These are phyloP conservation scores for Hololepta plana DNA, from an alignment of 2,888 invertebrate species.

Conservation along the genomic window DNA sequence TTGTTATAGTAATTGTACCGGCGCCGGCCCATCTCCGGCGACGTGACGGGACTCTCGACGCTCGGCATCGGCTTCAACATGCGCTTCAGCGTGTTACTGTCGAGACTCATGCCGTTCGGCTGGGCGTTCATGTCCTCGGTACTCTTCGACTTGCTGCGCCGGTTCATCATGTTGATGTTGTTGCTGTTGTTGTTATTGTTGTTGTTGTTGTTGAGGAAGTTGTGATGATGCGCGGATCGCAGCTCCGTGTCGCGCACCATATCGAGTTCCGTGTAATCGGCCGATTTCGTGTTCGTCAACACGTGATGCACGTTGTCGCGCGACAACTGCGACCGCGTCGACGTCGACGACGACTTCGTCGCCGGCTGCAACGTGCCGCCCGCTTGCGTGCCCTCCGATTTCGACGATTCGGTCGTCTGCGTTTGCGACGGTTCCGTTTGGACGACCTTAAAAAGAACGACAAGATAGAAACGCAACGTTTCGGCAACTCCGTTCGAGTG, in stretches of 20 bases:
- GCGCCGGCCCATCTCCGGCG: slow-evolving; percentile 76
- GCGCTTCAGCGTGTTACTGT: slow-evolving; percentile 75
- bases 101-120: slow-evolving; percentile 35
- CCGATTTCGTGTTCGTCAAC: slow-evolving; percentile 33
- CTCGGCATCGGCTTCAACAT: slow-evolving; percentile 92
- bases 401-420: slow-evolving; percentile 33
- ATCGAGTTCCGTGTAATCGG: slow-evolving; percentile 50
- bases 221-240: slow-evolving; percentile 41
- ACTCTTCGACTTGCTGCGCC: slow-evolving; percentile 71
- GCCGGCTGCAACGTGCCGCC: slow-evolving; percentile 48
- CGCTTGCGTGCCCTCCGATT: slow-evolving; percentile 70
- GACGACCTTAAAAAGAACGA: slow-evolving; percentile 24
- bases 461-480: slow-evolving; percentile 3
- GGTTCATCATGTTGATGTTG: slow-evolving; percentile 28
- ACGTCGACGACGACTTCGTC: slow-evolving; percentile 38
- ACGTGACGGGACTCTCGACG: slow-evolving; percentile 75
- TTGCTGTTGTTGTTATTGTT: no score
- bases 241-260: slow-evolving; percentile 56
- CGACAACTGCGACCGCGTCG: slow-evolving; percentile 27
- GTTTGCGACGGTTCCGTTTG: slow-evolving; percentile 26
- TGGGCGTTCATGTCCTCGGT: slow-evolving; percentile 64
- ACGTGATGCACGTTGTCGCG: slow-evolving; percentile 29
- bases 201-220: slow-evolving; percentile 57
- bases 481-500: no score
- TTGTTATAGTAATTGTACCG: slow-evolving; percentile 52